Conservation (phyloP, 2,113 vertebrate genomes). For the Poeciliopsis occidentalis region DNA sequence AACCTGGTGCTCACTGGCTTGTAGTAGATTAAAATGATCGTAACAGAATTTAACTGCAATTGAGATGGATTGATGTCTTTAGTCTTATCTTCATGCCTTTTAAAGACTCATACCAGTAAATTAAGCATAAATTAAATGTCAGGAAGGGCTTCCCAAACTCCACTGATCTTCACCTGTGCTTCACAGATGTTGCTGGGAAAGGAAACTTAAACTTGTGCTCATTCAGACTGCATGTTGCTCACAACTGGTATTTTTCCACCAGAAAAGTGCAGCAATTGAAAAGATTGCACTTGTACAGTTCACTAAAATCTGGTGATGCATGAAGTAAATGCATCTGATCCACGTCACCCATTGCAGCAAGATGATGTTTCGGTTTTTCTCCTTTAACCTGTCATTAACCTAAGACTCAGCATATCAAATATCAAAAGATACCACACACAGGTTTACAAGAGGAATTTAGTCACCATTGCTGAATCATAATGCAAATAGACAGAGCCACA, state of each 20-base stretch:
- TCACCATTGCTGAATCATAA: slow-evolving; percentile 62
- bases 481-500: slow-evolving; percentile 57
- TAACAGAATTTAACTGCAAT: background rate
- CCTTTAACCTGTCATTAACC: slow-evolving; percentile 21
- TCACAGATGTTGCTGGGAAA: slow-evolving; percentile 14
- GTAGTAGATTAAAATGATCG: background rate
- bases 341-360: slow-evolving; percentile 18
- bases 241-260: background rate
- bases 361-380: slow-evolving; percentile 53
- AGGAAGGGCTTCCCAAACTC: background rate
- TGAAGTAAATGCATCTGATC: slow-evolving; percentile 16
- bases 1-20: background rate
- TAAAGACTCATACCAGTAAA: background rate
- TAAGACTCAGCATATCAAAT: slow-evolving; percentile 31
- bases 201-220: slow-evolving; percentile 33
- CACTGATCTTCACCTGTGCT: background rate
- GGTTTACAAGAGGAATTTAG: slow-evolving; percentile 28
- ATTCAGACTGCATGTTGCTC: slow-evolving; percentile 2
- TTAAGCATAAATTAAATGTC: background rate
- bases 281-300: slow-evolving; percentile 14
- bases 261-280: background rate
- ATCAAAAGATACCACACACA: slow-evolving; percentile 27
- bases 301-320: slow-evolving; percentile 31
- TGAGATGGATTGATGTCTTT: background rate
- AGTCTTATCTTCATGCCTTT: background rate